Percentiles rank a stretch among this genome's conserved stretches.
Conservation (phyloP, 2,797 vertebrate species). For the Typhlichthys subterraneus region DNA sequence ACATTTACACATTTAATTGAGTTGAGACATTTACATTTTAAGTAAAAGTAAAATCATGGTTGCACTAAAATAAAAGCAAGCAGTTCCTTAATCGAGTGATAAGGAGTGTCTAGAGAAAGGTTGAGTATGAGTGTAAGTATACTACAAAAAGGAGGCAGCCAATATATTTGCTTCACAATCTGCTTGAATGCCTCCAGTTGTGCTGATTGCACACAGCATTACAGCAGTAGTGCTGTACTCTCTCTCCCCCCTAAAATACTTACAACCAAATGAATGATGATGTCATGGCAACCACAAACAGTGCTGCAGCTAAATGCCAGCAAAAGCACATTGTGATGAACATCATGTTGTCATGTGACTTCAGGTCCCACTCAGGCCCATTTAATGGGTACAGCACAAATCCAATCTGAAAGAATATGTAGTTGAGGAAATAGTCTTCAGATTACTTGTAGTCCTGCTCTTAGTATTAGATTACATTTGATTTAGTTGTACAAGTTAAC, state of each 20-base stretch:
- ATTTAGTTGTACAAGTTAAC: too few relatives aligned
- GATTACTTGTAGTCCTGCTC: background rate
- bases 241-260: constrained; percentile 42
- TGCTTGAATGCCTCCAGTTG: too few relatives aligned
- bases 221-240: background rate
- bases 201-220: too few relatives aligned
- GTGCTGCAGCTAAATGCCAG: constrained; percentile 83
- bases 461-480: background rate
- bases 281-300: constrained; percentile 68
- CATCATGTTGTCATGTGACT: constrained; percentile 73
- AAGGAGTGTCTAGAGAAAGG: too few relatives aligned
- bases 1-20: too few relatives aligned
- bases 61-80: too few relatives aligned
- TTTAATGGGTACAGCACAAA: constrained; percentile 87
- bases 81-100: too few relatives aligned
- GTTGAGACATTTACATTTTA: too few relatives aligned
- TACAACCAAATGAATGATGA: constrained; percentile 80
- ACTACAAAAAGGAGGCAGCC: too few relatives aligned
- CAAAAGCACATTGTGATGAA: constrained; percentile 95
- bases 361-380: constrained; percentile 83
- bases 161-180: too few relatives aligned
- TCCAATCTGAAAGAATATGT: constrained; percentile 81
- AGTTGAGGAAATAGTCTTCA: background rate
- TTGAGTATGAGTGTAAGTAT: too few relatives aligned
- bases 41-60: too few relatives aligned